Evolutionary conservation across 1,140 invertebrate species (phyloP).

Genomic region (Rhynchophorus ferrugineus): DNA sequence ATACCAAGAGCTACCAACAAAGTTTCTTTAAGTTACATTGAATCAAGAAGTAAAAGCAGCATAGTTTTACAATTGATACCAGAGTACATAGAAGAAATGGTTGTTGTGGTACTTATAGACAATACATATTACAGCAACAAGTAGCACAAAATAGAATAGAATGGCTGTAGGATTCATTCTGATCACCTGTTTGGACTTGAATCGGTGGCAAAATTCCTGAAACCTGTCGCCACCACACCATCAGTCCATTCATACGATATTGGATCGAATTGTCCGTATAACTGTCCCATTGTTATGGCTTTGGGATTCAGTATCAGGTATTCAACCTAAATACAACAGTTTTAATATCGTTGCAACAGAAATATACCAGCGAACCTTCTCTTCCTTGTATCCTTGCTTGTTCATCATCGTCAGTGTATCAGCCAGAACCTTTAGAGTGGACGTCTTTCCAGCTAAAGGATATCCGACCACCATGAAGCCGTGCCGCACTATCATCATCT

Average conservation of each 20-base stretch:
- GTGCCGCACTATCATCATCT: slow-evolving; percentile 80
- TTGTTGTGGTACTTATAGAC: too few relatives aligned
- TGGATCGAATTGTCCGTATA: slow-evolving; percentile 86
- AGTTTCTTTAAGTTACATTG: too few relatives aligned
- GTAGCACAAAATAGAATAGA: background rate
- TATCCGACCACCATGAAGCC: slow-evolving; percentile 81
- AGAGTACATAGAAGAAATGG: too few relatives aligned
- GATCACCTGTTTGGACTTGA: slow-evolving; percentile 49
- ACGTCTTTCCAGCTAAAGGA: slow-evolving; percentile 64
- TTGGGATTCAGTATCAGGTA: slow-evolving; percentile 86
- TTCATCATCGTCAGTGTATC: slow-evolving; percentile 64
- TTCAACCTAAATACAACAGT: slow-evolving; percentile 41
- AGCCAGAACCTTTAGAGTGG: slow-evolving; percentile 57
- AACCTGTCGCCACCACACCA: slow-evolving; percentile 73
- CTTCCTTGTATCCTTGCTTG: slow-evolving; percentile 18
- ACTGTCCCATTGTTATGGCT: slow-evolving; percentile 80
- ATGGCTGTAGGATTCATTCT: too few relatives aligned
- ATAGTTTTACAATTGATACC: too few relatives aligned
- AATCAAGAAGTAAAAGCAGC: too few relatives aligned
- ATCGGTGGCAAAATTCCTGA: slow-evolving; percentile 60
- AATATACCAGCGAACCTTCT: slow-evolving; percentile 5
- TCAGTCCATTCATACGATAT: slow-evolving; percentile 89
- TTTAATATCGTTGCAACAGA: background rate
- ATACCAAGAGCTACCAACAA: too few relatives aligned
- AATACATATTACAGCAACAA: background rate